Evolutionary conservation across 2,888 invertebrate genomes (phyloP), one percentile per base, ranked within the genome.

Genomic region (Drosophila kanekoi): DNA sequence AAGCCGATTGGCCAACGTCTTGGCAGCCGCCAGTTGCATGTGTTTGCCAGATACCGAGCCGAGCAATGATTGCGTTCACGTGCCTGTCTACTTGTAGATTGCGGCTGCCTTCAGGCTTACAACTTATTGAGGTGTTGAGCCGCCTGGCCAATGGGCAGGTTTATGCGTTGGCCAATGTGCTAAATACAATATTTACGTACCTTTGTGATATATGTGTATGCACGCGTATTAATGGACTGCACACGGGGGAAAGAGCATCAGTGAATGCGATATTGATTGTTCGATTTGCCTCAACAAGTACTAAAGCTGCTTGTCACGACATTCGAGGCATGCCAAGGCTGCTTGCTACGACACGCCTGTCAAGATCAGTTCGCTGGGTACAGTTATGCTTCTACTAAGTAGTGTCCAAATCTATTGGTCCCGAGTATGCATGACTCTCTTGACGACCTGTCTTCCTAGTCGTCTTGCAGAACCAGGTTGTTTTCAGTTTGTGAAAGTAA

Each of bases 91-190:
- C 35, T 18, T 51, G 23, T 32, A n/a, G 41, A 38, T 38, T 51
- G 51, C 11, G 38, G 6, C 5, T 35, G 59, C 60, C 56, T 52
- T 33, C 20, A 58, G 59, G 53, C 80, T 49, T 66, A 57, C 65
- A 52, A 68, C 82, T 69, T 75, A 79, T 81, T 81, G 82, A 79
- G 79, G 79, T 82, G 82, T 79, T 79, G 67, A 70, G 66, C 68
- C 54, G 28, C 8, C 28, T 28, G 8, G 28, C 28, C 28, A 28
- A 8, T 28, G 18, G 35, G 43, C 41, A 57, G 58, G 64, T 70
- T 70, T 75, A 69, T n/a, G 52, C 6, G 38, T 48, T 33, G 52
- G 37, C 49, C 63, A 63, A 79, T 59, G 67, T 57, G 53, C 64
- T 80, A 67, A 57, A 79, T 76, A 56, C 66, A 28, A 28, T 8